These are phyloP conservation scores for Papilio demoleus DNA, from an alignment of 2,888 invertebrate species.

Conservation along the genomic window DNA sequence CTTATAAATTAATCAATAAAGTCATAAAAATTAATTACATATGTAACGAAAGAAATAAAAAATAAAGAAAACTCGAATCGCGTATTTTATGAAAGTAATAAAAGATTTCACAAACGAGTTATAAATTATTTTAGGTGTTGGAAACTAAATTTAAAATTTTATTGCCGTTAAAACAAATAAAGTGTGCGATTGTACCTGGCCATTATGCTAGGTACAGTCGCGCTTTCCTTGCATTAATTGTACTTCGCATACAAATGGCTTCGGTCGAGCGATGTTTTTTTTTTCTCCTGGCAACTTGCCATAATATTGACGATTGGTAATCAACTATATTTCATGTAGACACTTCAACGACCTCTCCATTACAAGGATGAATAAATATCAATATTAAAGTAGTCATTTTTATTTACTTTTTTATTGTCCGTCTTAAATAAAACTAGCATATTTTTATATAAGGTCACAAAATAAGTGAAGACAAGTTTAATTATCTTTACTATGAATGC, in stretches of 20 bases:
- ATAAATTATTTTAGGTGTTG: conserved; percentile 31
- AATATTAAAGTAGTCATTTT: conserved; percentile 2
- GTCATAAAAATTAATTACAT: conserved; percentile 3
- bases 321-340: conserved; percentile 62
- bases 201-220: conserved; percentile 18
- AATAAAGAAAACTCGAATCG: neutral
- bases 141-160: conserved; percentile 30
- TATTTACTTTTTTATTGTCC: neutral
- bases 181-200: neutral
- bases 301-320: conserved; percentile 61
- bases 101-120: conserved; percentile 5
- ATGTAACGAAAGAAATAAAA: conserved; percentile 14
- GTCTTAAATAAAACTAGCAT: neutral
- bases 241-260: conserved; percentile 60
- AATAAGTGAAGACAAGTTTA: no score
- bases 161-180: conserved; percentile 27
- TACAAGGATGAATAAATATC: conserved; percentile 45
- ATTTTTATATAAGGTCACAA: no score
- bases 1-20: conserved; percentile 3
- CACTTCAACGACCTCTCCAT: conserved; percentile 43
- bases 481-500: no score
- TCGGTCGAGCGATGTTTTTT: conserved; percentile 54
- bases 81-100: conserved; percentile 7
- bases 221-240: conserved; percentile 42
- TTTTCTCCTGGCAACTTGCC: conserved; percentile 62